Base-by-base conservation (phyloP, 2,797 vertebrate genomes). In the Tenualosa ilisha region DNA sequence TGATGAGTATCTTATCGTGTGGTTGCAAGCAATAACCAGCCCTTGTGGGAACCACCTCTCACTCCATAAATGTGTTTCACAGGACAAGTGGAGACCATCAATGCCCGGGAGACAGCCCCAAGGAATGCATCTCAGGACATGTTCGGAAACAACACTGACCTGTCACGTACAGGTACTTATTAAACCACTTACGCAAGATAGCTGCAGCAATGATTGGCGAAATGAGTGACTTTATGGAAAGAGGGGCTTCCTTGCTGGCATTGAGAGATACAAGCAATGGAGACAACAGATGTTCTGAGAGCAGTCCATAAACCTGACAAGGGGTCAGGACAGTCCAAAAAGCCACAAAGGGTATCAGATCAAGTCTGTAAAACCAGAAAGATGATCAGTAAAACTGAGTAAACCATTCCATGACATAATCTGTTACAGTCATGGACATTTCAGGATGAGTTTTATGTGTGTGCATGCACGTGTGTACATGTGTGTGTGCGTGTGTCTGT, bases 41-140 rank as follows among this genome's bases (percentile, higher is more conserved):
- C 31, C 7, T 15, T 22, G 15, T 49, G 46, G 7, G 26, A 68
- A 3, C 12, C 0, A 1, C 20, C 24, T 17, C 46, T n/a, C 43
- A 20, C 51, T 15, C 31, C 22, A 56, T 20, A 22, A 54, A 20
- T 85, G 13, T 31, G 83, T 86, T 51, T 17, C 31, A 49, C 92
- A 96, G 96, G 96, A 20, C 94, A 87, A 89, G 94, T 94, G 63
- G 97, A 98, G 89, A 92, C 95, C 87, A 98, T 99, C 68, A 93
- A 99, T 37, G 97, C 97, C 46, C 96, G 98, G 22, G 98, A 99
- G 89, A 95, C 91, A 0, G 98, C 98, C 1, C 98, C 98, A 0
- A 86, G 9, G 50, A 88, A 49, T 0, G 96, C 98, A 3, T 88
- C 89, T 0, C 0, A 87, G 84, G 56, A 84, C 90, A 99, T 99